Evolutionary conservation across 2,113 vertebrate genomes (phyloP), one percentile per base, ranked within the genome.

Genomic region (Stomatorhinus ivindoensis): DNA sequence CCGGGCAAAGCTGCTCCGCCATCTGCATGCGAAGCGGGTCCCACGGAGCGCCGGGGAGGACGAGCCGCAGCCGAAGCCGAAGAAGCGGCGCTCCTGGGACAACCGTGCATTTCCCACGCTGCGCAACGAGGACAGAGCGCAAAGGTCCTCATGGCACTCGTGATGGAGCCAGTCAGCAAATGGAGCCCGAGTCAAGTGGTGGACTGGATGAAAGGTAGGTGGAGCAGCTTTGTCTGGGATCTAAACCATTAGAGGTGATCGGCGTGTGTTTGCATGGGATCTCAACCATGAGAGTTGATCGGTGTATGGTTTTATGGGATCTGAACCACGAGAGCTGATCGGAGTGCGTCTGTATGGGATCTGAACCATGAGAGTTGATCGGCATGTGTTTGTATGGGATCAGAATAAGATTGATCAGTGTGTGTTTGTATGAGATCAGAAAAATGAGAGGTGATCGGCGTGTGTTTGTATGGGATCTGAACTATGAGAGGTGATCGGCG

Each of bases 121-220:
- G 95, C 94, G 93, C 94, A 91, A 91, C 88, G 87, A 92, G 92
- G 88, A 90, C 93, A 90, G 83, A 89, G 92, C 91, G 92, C 92
- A 95, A 96, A 96, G 94, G 96, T 95, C 93, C 90, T 85, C 48
- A 97, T 97, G 97, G 97, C 97, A 89, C 95, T 97, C 89, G 97
- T 97, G 90, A 97, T 97, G 97, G 97, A 97, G 94, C 97, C 97
- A 6, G 97, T 97, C 91, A 97, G 97, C 92, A 97, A 97, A 95
- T 97, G 96, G 97, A 97, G 95, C 90, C 96, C 96, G 90, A 97
- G 96, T 93, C 97, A 97, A 93, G 97, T 97, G 90, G 97, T 97
- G 93, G 97, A 97, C 93, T 97, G 97, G 97, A 97, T 97, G 97
- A 97, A 97, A 97, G 97, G 97, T 97, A 95, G 44, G 90, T 88